Evolutionary conservation across 2,797 vertebrate genomes (phyloP), one percentile per base, ranked within the genome.

Genomic region (Steatocranus sp.): DNA sequence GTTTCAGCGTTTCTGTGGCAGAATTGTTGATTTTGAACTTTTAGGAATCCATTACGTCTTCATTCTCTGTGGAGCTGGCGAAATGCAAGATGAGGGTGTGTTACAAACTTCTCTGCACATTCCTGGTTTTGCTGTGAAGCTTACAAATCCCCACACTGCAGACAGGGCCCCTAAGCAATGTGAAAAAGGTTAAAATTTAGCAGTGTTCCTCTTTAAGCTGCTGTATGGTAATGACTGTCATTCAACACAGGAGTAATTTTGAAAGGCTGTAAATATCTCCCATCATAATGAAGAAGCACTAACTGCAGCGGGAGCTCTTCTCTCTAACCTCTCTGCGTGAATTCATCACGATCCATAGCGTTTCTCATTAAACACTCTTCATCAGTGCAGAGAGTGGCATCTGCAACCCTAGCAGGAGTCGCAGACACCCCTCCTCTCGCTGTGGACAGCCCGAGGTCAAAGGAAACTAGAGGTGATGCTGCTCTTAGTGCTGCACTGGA

Each of bases 341-440:
- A 84, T 90, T 68, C 81, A 83, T 86, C 86, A 84, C 83, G 79
- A 84, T 89, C 68, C 88, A 87, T 61, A 82, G 85, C 86, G 91
- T 79, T 87, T 82, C 86, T 88, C 90, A 90, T 93, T 91, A 90
- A 91, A 89, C 90, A 87, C 82, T 87, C 82, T 76, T 92, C 49
- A n/a, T 46, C 50, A 9, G 76, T 81, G 80, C 83, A 66, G 90
- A 88, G 79, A 83, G 85, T 81, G 83, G 76, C 91, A 92, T 91
- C 91, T 93, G 90, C 74, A 89, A 48, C 84, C 91, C 75, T 91
- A 82, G 92, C 92, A 76, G 92, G 91, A 91, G 89, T 63, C 51
- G 6, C 54, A 54, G 53, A 17, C 38, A 9, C 58, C 75, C 83
- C 74, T 63, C 79, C 75, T 76, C 70, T 84, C 78, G 7, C 80